Conservation (phyloP, 1,140 invertebrate genomes). For the Saxidomus purpurata region DNA sequence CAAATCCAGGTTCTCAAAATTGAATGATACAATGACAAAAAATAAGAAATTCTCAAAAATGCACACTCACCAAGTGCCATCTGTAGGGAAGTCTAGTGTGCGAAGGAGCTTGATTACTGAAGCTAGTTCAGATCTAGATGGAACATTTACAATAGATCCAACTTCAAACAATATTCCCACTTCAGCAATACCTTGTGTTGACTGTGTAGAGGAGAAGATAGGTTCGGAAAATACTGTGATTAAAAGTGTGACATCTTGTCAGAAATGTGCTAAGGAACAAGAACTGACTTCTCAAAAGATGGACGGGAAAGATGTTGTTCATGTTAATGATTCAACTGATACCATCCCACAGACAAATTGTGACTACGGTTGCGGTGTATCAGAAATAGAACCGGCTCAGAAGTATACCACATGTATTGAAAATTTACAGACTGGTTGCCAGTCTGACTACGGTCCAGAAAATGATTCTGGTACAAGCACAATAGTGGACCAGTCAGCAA, state of each 20-base stretch:
- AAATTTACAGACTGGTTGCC: slow-evolving; percentile 17
- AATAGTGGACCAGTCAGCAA: slow-evolving; percentile 62
- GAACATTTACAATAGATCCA: slow-evolving; percentile 59
- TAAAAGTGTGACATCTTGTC: neutral
- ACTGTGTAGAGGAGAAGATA: neutral
- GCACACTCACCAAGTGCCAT: neutral
- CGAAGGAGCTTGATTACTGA: neutral
- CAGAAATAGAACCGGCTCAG: slow-evolving; percentile 13
- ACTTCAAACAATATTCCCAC: neutral
- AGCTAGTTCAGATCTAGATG: slow-evolving; percentile 14
- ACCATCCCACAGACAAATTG: neutral
- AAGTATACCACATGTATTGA: slow-evolving; percentile 49
- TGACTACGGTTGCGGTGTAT: neutral
- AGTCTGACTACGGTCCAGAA: slow-evolving; percentile 7
- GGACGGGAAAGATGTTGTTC: neutral
- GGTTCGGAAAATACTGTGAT: neutral
- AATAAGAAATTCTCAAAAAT: slow-evolving; percentile 52
- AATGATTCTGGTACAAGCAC: slow-evolving; percentile 64
- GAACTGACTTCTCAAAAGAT: neutral
- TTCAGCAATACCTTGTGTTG: slow-evolving; percentile 13
- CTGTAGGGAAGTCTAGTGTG: neutral
- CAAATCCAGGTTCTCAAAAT: slow-evolving; percentile 46
- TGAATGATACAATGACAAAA: slow-evolving; percentile 62
- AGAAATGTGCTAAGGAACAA: neutral
- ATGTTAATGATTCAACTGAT: neutral